Evolutionary conservation across 2,797 vertebrate species (phyloP).

Genomic region (Lates japonicus): DNA sequence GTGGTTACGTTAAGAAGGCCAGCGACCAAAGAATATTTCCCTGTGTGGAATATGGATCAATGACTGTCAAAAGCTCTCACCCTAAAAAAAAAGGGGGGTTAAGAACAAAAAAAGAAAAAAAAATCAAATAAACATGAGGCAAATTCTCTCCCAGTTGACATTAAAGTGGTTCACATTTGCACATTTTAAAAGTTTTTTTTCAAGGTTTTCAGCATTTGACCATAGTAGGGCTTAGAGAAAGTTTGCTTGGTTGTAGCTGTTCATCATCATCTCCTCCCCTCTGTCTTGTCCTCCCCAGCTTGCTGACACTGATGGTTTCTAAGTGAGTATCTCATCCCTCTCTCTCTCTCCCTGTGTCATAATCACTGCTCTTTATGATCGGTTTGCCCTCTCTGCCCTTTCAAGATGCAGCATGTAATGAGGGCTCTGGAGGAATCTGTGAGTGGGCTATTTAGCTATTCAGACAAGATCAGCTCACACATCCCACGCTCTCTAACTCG

Average conservation of each 20-base stretch:
- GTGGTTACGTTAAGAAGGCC: slow-evolving; percentile 48
- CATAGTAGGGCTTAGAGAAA: slow-evolving; percentile 37
- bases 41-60: slow-evolving; percentile 66
- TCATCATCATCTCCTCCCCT: slow-evolving; percentile 67
- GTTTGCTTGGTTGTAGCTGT: slow-evolving; percentile 47
- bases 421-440: slow-evolving; percentile 82
- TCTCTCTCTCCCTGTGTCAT: slow-evolving; percentile 77
- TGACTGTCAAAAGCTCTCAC: slow-evolving; percentile 62
- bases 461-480: slow-evolving; percentile 81
- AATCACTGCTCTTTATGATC: slow-evolving; percentile 87
- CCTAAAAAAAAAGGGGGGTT: slow-evolving; percentile 56
- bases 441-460: slow-evolving; percentile 85
- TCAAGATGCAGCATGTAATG: slow-evolving; percentile 85
- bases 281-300: slow-evolving; percentile 63
- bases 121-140: slow-evolving; percentile 77
- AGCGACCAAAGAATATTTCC: slow-evolving; percentile 60
- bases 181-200: slow-evolving; percentile 56
- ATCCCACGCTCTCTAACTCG: slow-evolving; percentile 71
- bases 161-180: slow-evolving; percentile 59
- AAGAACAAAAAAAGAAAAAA: slow-evolving; percentile 50
- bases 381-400: slow-evolving; percentile 85
- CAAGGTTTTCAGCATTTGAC: slow-evolving; percentile 53
- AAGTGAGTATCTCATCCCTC: slow-evolving; percentile 77
- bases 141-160: slow-evolving; percentile 54
- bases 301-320: slow-evolving; percentile 83